Percentiles rank a stretch among this genome's conserved stretches.
These are phyloP conservation scores for Eurosta solidaginis DNA, from an alignment of 1,140 invertebrate genomes.

Conservation along the genomic window DNA sequence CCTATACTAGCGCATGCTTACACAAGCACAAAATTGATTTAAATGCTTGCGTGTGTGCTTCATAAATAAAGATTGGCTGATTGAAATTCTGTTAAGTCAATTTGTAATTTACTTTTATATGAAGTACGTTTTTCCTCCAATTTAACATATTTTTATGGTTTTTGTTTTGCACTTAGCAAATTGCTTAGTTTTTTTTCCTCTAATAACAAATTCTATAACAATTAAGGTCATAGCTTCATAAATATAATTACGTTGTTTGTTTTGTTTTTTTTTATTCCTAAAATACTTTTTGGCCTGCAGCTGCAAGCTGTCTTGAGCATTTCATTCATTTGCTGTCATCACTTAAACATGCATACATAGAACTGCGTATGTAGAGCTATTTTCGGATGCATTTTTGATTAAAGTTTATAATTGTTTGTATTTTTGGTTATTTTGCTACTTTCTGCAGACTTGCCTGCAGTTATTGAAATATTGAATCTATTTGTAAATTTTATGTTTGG, in stretches of 20 bases:
- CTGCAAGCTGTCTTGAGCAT: neutral
- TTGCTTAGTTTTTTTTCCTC: neutral
- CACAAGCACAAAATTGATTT: neutral
- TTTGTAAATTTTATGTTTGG: no score
- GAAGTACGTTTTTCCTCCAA: neutral
- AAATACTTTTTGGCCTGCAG: neutral
- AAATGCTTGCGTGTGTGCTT: neutral
- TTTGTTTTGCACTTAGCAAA: slow-evolving; percentile 10
- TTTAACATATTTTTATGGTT: neutral
- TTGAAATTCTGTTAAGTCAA: slow-evolving; percentile 18
- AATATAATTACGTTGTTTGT: neutral
- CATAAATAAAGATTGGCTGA: neutral
- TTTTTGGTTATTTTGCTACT: neutral
- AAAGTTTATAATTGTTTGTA: neutral
- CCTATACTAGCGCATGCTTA: neutral
- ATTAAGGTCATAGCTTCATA: neutral
- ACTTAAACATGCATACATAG: neutral
- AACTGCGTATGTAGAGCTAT: neutral
- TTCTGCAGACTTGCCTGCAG: neutral
- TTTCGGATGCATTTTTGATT: neutral
- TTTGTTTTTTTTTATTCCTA: neutral
- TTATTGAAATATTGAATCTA: neutral
- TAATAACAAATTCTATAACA: slow-evolving; percentile 13
- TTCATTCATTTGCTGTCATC: neutral
- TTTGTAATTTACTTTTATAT: neutral